Percentiles rank a stretch among this genome's conserved stretches.
Evolutionary conservation across 2,113 vertebrate genomes (phyloP).

Genomic region (Pionites leucogaster): DNA sequence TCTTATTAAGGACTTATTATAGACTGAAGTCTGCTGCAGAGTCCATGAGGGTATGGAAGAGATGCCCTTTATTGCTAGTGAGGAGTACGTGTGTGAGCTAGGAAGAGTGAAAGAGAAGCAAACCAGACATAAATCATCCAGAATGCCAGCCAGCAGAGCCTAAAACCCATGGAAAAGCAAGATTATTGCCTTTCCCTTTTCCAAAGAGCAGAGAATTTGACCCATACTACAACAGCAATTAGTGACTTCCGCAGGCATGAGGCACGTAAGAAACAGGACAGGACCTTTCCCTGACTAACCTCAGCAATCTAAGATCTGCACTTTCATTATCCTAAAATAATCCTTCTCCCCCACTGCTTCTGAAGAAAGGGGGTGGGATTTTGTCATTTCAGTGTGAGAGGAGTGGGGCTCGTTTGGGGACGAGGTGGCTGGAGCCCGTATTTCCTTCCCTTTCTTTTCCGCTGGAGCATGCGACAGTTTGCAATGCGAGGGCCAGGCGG

Average conservation of each 20-base stretch:
- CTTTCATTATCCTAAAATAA: neutral
- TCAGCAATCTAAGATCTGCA: neutral
- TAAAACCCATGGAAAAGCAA: neutral
- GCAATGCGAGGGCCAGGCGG: neutral
- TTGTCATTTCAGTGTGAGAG: neutral
- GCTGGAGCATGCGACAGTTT: neutral
- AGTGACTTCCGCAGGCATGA: neutral
- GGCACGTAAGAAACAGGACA: fast-evolving
- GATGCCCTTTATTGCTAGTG: slow-evolving; percentile 48
- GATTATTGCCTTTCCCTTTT: neutral
- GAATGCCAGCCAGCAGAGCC: neutral
- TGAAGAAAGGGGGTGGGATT: slow-evolving; percentile 1
- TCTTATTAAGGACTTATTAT: slow-evolving; percentile 73
- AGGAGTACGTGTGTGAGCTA: neutral
- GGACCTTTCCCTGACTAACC: neutral
- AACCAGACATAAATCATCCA: slow-evolving; percentile 55
- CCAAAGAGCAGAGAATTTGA: neutral
- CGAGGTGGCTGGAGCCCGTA: neutral
- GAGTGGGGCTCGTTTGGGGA: neutral
- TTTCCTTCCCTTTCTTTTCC: slow-evolving; percentile 36
- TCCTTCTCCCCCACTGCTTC: neutral
- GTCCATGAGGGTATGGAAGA: slow-evolving; percentile 42
- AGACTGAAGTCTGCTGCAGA: slow-evolving; percentile 28
- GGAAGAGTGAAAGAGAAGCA: neutral
- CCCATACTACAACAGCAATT: neutral